These are phyloP conservation scores for Cephus cinctus DNA, from an alignment of 1,140 invertebrate species.

Conservation along the genomic window DNA sequence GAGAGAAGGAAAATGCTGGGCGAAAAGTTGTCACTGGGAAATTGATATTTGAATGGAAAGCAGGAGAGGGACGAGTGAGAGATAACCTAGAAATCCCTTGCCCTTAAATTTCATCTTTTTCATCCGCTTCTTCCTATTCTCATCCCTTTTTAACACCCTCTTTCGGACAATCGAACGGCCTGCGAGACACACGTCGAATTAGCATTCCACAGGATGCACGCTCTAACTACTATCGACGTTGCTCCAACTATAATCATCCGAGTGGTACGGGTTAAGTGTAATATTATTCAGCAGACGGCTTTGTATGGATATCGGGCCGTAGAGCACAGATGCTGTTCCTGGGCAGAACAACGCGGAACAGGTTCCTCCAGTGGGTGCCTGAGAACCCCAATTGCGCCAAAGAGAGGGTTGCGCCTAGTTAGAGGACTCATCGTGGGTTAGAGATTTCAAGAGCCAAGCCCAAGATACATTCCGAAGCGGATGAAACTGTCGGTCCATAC, in stretches of 20 bases:
- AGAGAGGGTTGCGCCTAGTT: too few relatives aligned
- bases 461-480: too few relatives aligned
- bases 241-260: slow-evolving; percentile 56
- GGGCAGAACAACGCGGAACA: slow-evolving; percentile 24
- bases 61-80: too few relatives aligned
- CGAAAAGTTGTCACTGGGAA: slow-evolving; percentile 38
- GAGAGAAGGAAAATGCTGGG: slow-evolving; percentile 4
- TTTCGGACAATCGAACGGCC: too few relatives aligned
- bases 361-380: slow-evolving; percentile 25
- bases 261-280: slow-evolving; percentile 53
- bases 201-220: slow-evolving; percentile 58
- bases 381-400: too few relatives aligned
- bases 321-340: slow-evolving; percentile 53
- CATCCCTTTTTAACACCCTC: neutral
- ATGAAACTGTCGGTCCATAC: too few relatives aligned
- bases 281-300: slow-evolving; percentile 58
- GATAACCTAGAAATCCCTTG: too few relatives aligned
- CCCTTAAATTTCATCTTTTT: too few relatives aligned
- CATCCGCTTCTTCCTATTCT: too few relatives aligned
- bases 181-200: too few relatives aligned
- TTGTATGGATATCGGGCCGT: slow-evolving; percentile 53
- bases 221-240: slow-evolving; percentile 57
- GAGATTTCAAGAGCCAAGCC: too few relatives aligned
- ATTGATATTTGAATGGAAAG: slow-evolving; percentile 42
- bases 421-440: too few relatives aligned